phyloP scores from a whole-genome alignment of 2,797 vertebrate species.

The Microtus obscurus region DNA sequence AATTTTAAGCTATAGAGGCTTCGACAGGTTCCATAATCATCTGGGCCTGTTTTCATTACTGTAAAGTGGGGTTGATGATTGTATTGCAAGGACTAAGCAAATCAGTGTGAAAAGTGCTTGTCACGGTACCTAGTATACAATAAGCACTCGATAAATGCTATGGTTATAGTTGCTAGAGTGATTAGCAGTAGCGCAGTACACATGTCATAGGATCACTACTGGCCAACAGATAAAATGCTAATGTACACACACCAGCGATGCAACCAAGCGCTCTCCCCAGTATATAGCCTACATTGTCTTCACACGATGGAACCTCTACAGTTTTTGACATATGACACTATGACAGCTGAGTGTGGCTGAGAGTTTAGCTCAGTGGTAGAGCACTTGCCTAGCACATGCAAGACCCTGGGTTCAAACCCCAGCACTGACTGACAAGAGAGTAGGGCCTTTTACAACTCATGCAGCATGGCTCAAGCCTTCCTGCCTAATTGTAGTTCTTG shows the following conservation, averaged over 20 bases:
- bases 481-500: not conserved
- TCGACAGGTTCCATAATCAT: not conserved
- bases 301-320: not conserved
- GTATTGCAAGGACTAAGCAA: not conserved
- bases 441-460: not conserved
- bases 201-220: not conserved
- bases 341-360: too few relatives aligned
- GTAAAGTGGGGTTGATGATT: not conserved
- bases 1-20: not conserved
- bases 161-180: not conserved
- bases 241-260: not conserved
- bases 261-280: too few relatives aligned
- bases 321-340: not conserved
- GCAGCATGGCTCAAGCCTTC: accelerated
- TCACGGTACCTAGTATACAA: not conserved
- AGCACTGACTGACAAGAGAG: not conserved
- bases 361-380: not conserved
- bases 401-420: not conserved
- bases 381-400: not conserved
- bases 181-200: not conserved
- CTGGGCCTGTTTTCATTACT: not conserved
- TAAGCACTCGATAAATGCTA: not conserved
- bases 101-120: not conserved
- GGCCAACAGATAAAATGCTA: not conserved
- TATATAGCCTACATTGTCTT: not conserved